phyloP scores from a whole-genome alignment of 1,140 invertebrate genomes.

The Amyelois transitella region DNA sequence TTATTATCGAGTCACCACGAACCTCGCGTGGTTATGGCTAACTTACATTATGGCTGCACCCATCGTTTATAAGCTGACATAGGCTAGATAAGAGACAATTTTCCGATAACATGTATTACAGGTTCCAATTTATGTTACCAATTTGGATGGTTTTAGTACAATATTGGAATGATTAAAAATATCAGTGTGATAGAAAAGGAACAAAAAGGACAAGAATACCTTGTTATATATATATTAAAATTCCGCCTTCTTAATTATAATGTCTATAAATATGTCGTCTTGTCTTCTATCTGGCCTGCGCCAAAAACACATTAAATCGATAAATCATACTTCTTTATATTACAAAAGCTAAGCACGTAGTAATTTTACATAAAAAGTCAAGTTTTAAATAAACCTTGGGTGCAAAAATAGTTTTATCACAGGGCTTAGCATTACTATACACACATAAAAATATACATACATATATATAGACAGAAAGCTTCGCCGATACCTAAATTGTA shows the following conservation, averaged over 20 bases:
- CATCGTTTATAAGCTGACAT: constrained; percentile 13
- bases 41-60: constrained; percentile 40
- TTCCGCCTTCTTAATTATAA: too few relatives aligned
- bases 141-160: too few relatives aligned
- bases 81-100: not conserved
- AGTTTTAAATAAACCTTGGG: constrained; percentile 22
- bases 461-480: too few relatives aligned
- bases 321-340: constrained; percentile 7
- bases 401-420: constrained; percentile 34
- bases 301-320: not conserved
- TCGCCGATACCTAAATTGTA: not conserved
- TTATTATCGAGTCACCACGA: constrained; percentile 24
- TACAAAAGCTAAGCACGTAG: constrained; percentile 10
- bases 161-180: too few relatives aligned
- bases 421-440: constrained; percentile 30
- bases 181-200: too few relatives aligned
- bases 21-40: constrained; percentile 23
- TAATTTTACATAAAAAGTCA: not conserved
- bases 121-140: too few relatives aligned
- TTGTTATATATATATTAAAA: too few relatives aligned
- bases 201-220: too few relatives aligned
- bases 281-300: not conserved
- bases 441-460: constrained; percentile 27
- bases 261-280: too few relatives aligned
- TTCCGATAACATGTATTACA: not conserved